phyloP scores from a whole-genome alignment of 2,113 vertebrate genomes.

The Ptyas mucosa region DNA sequence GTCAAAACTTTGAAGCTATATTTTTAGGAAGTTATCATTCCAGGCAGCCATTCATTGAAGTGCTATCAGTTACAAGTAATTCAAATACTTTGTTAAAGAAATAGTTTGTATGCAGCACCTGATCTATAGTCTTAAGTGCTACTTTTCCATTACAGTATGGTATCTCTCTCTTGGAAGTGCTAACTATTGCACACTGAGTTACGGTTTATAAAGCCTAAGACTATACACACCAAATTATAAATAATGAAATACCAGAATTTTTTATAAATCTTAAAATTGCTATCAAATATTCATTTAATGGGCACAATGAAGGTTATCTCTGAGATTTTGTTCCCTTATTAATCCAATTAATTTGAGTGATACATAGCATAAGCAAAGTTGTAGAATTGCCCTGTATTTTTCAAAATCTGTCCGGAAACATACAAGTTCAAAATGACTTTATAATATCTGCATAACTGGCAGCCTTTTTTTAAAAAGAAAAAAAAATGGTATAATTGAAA shows the following conservation, averaged over 20 bases:
- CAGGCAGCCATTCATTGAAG: conserved; percentile 55
- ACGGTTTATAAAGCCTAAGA: conserved; percentile 58
- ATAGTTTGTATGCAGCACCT: background rate
- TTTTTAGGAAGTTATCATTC: conserved; percentile 54
- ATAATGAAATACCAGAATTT: conserved; percentile 53
- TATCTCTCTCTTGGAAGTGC: conserved; percentile 39
- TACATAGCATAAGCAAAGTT: background rate
- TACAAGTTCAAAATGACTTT: conserved; percentile 63
- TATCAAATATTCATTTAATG: conserved; percentile 49
- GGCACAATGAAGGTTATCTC: conserved; percentile 39
- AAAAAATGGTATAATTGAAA: conserved; percentile 67
- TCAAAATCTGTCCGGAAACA: conserved; percentile 66
- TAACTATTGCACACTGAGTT: conserved; percentile 36
- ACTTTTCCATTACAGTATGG: conserved; percentile 58
- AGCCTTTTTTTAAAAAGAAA: conserved; percentile 44
- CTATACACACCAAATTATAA: conserved; percentile 63
- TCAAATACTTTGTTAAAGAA: conserved; percentile 37
- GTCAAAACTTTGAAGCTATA: conserved; percentile 43
- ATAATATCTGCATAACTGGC: conserved; percentile 54
- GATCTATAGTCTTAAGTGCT: conserved; percentile 34
- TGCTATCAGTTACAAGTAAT: conserved; percentile 49
- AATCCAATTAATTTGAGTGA: background rate
- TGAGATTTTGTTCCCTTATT: background rate
- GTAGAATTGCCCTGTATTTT: conserved; percentile 33
- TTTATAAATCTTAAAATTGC: conserved; percentile 63